These are phyloP conservation scores for Ptychodera flava DNA, from an alignment of 35 echinoderm and acorn worm genomes.

Conservation along the genomic window DNA sequence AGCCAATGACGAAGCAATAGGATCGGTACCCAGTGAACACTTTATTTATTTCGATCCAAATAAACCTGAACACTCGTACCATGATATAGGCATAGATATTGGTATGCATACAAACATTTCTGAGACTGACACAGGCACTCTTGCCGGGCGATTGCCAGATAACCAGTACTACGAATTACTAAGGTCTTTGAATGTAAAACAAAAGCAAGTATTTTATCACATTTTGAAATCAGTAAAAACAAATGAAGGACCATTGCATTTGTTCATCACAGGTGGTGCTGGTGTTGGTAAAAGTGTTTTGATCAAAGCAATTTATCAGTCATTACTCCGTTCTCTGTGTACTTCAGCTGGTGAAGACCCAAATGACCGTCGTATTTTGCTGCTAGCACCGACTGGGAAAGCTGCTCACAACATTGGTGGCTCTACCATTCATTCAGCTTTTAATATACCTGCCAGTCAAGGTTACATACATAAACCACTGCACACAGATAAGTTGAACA, in stretches of 20 bases:
- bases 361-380: no score
- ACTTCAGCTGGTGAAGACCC: no score
- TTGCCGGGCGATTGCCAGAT: slow-evolving; percentile 4
- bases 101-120: not conserved
- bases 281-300: slow-evolving; percentile 55
- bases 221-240: slow-evolving; percentile 19
- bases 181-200: slow-evolving; percentile 20
- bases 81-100: slow-evolving; percentile 45
- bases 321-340: slow-evolving; percentile 28
- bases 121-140: not conserved
- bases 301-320: slow-evolving; percentile 24
- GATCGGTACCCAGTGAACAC: not conserved
- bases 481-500: not conserved
- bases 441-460: not conserved
- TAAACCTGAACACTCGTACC: slow-evolving; percentile 4
- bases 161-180: slow-evolving; percentile 11
- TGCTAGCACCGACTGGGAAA: slow-evolving; percentile 33
- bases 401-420: slow-evolving; percentile 31
- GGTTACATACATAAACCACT: not conserved
- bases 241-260: slow-evolving; percentile 16
- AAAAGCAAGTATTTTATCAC: slow-evolving; percentile 34
- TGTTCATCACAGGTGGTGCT: slow-evolving; percentile 57
- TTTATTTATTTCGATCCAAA: not conserved
- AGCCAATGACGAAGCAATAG: not conserved
- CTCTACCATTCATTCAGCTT: slow-evolving; percentile 27